These are phyloP conservation scores for Butorides virescens DNA, from an alignment of 2,113 vertebrate genomes.

Conservation along the genomic window DNA sequence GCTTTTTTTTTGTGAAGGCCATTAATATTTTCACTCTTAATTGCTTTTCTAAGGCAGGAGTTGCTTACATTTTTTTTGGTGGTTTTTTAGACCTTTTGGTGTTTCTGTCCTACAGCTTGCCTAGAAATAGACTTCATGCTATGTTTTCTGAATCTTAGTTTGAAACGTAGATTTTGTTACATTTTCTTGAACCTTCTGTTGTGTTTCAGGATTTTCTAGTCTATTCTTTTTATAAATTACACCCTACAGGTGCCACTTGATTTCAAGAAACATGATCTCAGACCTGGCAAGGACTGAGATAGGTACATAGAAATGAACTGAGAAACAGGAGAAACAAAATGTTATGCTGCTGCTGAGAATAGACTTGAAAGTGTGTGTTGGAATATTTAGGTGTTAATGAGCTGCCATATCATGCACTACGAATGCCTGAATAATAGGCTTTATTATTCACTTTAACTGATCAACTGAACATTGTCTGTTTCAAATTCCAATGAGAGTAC, in stretches of 20 bases:
- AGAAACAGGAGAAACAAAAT: background rate
- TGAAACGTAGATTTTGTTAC: background rate
- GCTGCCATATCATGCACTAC: background rate
- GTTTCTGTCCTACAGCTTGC: background rate
- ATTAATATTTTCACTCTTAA: constrained; percentile 1
- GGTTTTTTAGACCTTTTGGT: background rate
- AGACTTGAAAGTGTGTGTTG: background rate
- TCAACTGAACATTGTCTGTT: background rate
- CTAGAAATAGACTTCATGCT: background rate
- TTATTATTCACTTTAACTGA: background rate
- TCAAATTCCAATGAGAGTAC: background rate
- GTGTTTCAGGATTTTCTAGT: background rate
- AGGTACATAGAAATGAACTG: background rate
- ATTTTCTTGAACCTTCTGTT: background rate
- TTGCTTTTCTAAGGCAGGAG: background rate
- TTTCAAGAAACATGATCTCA: background rate
- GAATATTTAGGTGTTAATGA: background rate
- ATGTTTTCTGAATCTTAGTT: background rate
- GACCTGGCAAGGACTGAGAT: background rate
- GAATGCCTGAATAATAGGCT: background rate
- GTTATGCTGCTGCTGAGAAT: background rate
- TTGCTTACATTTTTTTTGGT: background rate
- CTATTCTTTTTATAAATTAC: background rate
- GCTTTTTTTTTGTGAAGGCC: background rate
- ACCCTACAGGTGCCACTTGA: background rate